These are phyloP conservation scores for Coenonympha glycerion DNA, from an alignment of 2,888 invertebrate species.

Conservation along the genomic window DNA sequence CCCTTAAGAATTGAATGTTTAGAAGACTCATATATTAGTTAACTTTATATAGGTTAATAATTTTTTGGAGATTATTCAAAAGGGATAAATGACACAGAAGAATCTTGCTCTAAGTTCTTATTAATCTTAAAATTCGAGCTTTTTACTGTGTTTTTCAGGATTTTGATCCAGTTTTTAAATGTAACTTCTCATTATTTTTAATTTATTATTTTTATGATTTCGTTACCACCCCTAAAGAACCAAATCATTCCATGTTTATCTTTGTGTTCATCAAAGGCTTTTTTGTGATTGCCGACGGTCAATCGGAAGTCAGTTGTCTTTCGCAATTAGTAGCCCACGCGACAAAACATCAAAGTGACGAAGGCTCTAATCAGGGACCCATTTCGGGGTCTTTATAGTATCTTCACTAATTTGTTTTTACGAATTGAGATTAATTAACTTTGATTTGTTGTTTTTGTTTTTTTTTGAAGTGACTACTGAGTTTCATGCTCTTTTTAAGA, in stretches of 20 bases:
- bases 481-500: background rate
- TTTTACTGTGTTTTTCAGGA: no score
- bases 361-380: conserved; percentile 17
- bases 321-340: conserved; percentile 22
- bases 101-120: no score
- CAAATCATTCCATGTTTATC: conserved; percentile 11
- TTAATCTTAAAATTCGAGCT: no score
- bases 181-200: no score
- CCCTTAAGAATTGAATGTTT: no score
- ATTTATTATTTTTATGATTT: no score
- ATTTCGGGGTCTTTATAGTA: conserved; percentile 4
- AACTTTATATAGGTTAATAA: no score
- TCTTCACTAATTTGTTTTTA: conserved; percentile 11
- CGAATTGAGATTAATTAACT: background rate
- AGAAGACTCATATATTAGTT: no score
- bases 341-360: conserved; percentile 23
- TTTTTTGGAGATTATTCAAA: no score
- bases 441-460: background rate
- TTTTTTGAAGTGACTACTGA: background rate
- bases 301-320: conserved; percentile 21
- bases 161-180: no score
- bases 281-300: conserved; percentile 17
- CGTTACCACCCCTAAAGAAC: no score
- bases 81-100: no score
- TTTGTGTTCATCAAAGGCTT: conserved; percentile 20